Base-by-base conservation (phyloP, 2,113 vertebrate genomes). In the Trogon melanurus region DNA sequence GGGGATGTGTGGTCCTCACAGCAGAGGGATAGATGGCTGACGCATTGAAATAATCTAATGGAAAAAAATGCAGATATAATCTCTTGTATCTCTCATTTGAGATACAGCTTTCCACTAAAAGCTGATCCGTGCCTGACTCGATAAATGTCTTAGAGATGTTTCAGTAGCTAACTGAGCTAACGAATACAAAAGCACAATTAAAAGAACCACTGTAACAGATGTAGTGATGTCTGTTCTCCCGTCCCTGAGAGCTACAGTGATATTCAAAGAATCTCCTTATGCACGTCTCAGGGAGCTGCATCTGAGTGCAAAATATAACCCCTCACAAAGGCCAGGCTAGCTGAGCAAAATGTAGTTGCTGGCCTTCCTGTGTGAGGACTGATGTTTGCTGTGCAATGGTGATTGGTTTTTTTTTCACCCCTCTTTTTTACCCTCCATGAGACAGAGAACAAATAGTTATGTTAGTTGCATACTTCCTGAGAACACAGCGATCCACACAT, bases 401-500 rank as follows among this genome's bases (percentile, higher is more conserved):
- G 71, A 4, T 34, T 41, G 41, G 41, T 41, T 41, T 11, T 90
- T 78, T 86, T 76, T 76, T 38, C 72, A 81, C 69, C 38, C 79
- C 14, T 69, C 41, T 76, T 71, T 90, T 85, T 71, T 79, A 66
- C 65, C 53, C 45, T 88, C 69, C 45, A 47, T 91, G 88, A 93
- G 78, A 83, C 54, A 69, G 88, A 64, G n/a, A 21, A 93, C 79
- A 86, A 92, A 88, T 79, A 79, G 88, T 78, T 72, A 16, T 85
- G 86, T 70, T 96, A 96, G 92, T 64, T 81, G 75, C 47, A 22
- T 50, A 92, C 80, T 98, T 98, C 96, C 97, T 97, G 97, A 96
- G 97, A 95, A 94, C 94, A 62, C 21, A 36, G 14, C 3, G 80
- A 97, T 97, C 96, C 97, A 79, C 93, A 88, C 80, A 16, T 91